These are phyloP conservation scores for Phyllostomus hastatus DNA, from an alignment of 2,113 vertebrate species.

Conservation along the genomic window DNA sequence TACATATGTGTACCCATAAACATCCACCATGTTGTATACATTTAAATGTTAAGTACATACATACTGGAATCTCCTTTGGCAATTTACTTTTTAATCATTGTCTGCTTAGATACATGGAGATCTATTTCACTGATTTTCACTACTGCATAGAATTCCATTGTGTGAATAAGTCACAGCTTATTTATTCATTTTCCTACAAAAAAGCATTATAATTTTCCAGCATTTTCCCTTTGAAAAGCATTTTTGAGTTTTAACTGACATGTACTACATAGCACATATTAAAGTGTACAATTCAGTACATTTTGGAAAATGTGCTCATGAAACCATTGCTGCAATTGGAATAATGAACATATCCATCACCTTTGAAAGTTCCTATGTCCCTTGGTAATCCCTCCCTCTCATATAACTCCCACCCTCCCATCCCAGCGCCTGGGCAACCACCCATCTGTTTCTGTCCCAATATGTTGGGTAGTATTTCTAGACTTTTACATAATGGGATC, in stretches of 20 bases:
- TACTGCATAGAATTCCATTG: background rate
- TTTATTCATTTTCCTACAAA: background rate
- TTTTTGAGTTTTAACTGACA: background rate
- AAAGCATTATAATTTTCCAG: background rate
- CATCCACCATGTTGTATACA: background rate
- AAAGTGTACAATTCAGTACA: background rate
- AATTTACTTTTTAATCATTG: background rate
- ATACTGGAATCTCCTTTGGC: background rate
- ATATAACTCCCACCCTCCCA: accelerated
- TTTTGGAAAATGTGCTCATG: background rate
- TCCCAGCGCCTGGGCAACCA: background rate
- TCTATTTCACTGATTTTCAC: background rate
- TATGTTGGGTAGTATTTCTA: background rate
- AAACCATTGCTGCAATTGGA: background rate
- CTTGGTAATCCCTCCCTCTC: too few species aligned
- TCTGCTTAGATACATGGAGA: background rate
- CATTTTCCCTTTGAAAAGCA: background rate
- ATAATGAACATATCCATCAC: background rate
- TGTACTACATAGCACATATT: background rate
- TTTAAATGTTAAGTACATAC: background rate
- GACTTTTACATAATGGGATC: background rate
- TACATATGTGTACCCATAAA: background rate
- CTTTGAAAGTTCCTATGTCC: background rate
- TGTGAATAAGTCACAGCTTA: background rate
- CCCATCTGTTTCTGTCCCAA: background rate